Conservation (phyloP, 1,140 invertebrate genomes). For the Ostrea edulis region DNA sequence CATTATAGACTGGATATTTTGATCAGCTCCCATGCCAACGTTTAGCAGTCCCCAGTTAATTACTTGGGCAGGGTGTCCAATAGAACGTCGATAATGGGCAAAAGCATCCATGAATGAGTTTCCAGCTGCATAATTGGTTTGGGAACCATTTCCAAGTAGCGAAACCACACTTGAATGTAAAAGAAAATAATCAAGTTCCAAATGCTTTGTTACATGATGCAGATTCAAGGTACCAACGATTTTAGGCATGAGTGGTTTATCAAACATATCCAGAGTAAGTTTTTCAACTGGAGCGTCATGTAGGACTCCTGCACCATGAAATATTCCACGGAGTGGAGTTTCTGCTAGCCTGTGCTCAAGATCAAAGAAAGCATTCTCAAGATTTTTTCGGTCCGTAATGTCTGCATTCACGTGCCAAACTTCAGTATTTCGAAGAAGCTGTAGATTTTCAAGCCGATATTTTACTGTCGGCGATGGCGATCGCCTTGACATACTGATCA, state of each 20-base stretch:
- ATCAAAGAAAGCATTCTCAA: conserved; percentile 48
- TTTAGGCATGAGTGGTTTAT: conserved; percentile 65
- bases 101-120: conserved; percentile 67
- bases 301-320: conserved; percentile 67
- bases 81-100: conserved; percentile 59
- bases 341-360: conserved; percentile 39
- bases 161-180: conserved; percentile 41
- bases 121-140: conserved; percentile 55
- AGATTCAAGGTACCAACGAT: conserved; percentile 71
- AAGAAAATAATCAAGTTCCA: conserved; percentile 42
- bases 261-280: conserved; percentile 60
- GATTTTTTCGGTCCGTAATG: conserved; percentile 53
- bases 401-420: conserved; percentile 51
- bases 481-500: conserved; percentile 62
- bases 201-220: conserved; percentile 49
- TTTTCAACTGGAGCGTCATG: conserved; percentile 60
- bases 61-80: conserved; percentile 55
- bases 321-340: conserved; percentile 63
- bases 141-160: conserved; percentile 30
- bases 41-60: conserved; percentile 66
- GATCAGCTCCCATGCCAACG: conserved; percentile 52
- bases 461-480: conserved; percentile 44
- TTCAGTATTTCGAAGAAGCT: conserved; percentile 45
- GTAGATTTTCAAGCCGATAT: conserved; percentile 46
- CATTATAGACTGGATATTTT: too few relatives aligned